These are phyloP conservation scores for Cremastinae sp. DNA, from an alignment of 2,888 invertebrate genomes.

Conservation along the genomic window DNA sequence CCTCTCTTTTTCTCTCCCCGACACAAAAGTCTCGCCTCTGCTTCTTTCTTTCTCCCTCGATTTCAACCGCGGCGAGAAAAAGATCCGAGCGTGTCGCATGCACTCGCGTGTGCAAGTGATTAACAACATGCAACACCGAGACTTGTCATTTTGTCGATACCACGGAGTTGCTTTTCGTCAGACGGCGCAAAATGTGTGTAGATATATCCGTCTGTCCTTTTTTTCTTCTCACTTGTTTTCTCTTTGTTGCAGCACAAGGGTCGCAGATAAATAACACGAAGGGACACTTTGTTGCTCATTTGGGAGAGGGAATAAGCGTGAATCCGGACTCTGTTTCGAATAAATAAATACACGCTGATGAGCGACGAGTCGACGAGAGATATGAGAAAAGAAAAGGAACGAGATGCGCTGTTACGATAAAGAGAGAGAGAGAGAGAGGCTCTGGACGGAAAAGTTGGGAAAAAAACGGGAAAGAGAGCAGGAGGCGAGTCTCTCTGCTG, in stretches of 20 bases:
- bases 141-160: constrained; percentile 25
- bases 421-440: background rate
- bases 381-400: background rate
- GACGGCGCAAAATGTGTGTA: constrained; percentile 2
- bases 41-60: constrained; percentile 21
- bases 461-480: background rate
- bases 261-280: no score
- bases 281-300: no score
- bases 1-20: constrained; percentile 60
- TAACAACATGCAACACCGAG: constrained; percentile 37
- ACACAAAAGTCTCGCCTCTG: constrained; percentile 24
- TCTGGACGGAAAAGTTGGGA: no score
- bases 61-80: background rate
- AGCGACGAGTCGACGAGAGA: background rate
- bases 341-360: background rate
- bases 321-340: background rate
- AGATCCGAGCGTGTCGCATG: constrained; percentile 51
- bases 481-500: background rate
- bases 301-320: background rate
- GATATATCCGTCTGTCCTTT: background rate
- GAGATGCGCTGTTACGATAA: constrained; percentile 23
- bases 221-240: no score
- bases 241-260: no score
- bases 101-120: constrained; percentile 51
- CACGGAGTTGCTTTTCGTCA: constrained; percentile 11